Base-by-base conservation (phyloP, 2,113 vertebrate genomes). In the Phyllopteryx taeniolatus region DNA sequence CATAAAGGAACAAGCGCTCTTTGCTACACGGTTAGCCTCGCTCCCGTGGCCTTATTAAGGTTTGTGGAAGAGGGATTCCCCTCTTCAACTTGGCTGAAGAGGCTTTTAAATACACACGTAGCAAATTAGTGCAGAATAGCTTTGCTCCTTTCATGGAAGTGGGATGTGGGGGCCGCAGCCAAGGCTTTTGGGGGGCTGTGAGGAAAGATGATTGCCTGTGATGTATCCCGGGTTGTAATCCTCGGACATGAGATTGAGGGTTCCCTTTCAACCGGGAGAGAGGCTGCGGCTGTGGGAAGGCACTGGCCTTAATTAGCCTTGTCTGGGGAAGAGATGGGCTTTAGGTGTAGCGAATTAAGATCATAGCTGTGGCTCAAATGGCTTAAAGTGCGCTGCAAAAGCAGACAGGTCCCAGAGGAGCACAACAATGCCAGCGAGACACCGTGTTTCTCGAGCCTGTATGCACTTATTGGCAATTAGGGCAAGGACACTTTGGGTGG, bases 261-360 rank as follows among this genome's bases (percentile, higher is more conserved):
- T 76, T 87, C 76, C 77, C 77, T 89, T 89, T 84, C 85, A 88
- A 84, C 83, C 87, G 87, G 83, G 77, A 81, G 76, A 85, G 84
- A 83, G 79, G 83, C 85, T 83, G 86, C 85, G 87, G 87, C 88
- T 86, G 82, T 82, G 85, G 81, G 90, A 80, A 89, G 83, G 87
- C 80, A 68, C 87, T 86, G 86, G 85, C 89, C 88, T 93, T 93
- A 93, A 93, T 93, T 91, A 91, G 89, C 86, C 82, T 84, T 87
- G 90, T 90, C 86, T 88, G 84, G 88, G 83, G 83, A 86, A 90
- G 87, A 88, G 89, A 90, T 79, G 73, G 85, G 90, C 88, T 92
- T 91, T 89, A 92, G 90, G 91, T 93, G 86, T 87, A 90, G 89
- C 88, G 92, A 93, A 93, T 93, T 93, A 93, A 90, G 91, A 89